Evolutionary conservation across 2,797 vertebrate genomes (phyloP).

Genomic region (Crenuchus spilurus): DNA sequence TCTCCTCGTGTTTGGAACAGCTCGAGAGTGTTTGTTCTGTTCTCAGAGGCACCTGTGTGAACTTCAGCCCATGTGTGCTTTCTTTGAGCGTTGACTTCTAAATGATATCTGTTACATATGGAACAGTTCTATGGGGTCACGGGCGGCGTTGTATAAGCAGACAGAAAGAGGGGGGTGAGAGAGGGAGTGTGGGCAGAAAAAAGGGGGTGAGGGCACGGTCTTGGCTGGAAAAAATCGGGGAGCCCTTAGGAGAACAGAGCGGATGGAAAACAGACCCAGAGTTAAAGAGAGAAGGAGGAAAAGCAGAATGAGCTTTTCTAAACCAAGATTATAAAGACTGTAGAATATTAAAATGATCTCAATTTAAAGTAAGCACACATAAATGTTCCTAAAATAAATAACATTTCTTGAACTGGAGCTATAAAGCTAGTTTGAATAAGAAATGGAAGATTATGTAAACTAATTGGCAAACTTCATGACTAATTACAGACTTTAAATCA

Average conservation of each 20-base stretch:
- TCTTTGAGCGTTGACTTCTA: slow-evolving; percentile 41
- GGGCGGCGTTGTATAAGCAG: slow-evolving; percentile 47
- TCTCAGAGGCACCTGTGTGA: slow-evolving; percentile 47
- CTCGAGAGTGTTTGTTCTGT: slow-evolving; percentile 30
- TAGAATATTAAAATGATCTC: too few relatives aligned
- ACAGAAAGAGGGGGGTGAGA: slow-evolving; percentile 38
- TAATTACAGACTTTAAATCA: too few relatives aligned
- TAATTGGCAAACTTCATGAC: too few relatives aligned
- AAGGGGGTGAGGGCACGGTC: slow-evolving; percentile 51
- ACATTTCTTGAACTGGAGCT: too few relatives aligned
- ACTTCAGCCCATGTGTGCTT: slow-evolving; percentile 40
- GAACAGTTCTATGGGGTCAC: slow-evolving; percentile 70
- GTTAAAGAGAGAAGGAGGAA: not conserved
- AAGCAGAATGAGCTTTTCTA: not conserved
- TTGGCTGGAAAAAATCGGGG: slow-evolving; percentile 19
- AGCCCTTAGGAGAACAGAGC: slow-evolving; percentile 37
- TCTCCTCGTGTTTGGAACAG: slow-evolving; percentile 2
- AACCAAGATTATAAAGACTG: too few relatives aligned
- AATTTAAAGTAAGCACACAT: too few relatives aligned
- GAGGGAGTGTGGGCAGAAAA: slow-evolving; percentile 61
- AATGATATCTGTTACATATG: slow-evolving; percentile 62
- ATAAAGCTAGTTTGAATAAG: too few relatives aligned
- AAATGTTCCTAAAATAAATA: too few relatives aligned
- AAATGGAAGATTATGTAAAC: too few relatives aligned
- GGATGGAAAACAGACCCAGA: slow-evolving; percentile 58